Conservation (phyloP, 2,888 invertebrate species). For the Melinopterus prodromus region DNA sequence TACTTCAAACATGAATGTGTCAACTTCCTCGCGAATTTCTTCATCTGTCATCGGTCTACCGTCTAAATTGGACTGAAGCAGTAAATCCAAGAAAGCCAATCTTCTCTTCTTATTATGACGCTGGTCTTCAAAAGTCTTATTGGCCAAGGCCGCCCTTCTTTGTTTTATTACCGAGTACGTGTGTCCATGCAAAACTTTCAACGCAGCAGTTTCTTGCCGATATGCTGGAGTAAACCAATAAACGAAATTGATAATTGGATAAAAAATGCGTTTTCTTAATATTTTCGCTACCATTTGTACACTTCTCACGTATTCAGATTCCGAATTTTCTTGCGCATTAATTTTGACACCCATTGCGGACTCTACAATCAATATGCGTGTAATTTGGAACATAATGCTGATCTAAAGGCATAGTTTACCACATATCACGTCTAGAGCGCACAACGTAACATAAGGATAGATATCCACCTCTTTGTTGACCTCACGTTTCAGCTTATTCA, state of each 20-base stretch:
- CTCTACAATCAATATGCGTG: constrained; percentile 62
- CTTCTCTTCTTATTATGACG: constrained; percentile 54
- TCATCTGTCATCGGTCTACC: constrained; percentile 59
- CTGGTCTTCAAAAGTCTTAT: constrained; percentile 7
- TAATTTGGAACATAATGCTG: too few species aligned
- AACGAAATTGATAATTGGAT: constrained; percentile 60
- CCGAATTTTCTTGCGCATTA: constrained; percentile 73
- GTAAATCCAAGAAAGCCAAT: constrained; percentile 62
- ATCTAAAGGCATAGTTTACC: constrained; percentile 56
- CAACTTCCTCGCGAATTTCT: constrained; percentile 66
- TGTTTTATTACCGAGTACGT: constrained; percentile 65
- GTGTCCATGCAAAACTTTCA: constrained; percentile 63
- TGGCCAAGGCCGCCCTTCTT: constrained; percentile 49
- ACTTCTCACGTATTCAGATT: constrained; percentile 76
- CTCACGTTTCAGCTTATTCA: constrained; percentile 61
- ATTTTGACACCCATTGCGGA: constrained; percentile 84
- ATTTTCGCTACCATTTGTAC: constrained; percentile 64
- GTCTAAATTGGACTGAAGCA: constrained; percentile 61
- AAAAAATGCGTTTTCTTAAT: constrained; percentile 46
- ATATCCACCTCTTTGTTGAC: constrained; percentile 63
- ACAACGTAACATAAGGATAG: constrained; percentile 68
- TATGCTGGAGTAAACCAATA: constrained; percentile 66
- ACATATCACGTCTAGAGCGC: constrained; percentile 68
- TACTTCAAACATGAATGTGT: constrained; percentile 68
- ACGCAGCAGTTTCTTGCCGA: constrained; percentile 62